A percentile compares a stretch with the other conserved stretches of the same genome.
phyloP scores from a whole-genome alignment of 2,888 invertebrate genomes.

The Melanargia galathea region DNA sequence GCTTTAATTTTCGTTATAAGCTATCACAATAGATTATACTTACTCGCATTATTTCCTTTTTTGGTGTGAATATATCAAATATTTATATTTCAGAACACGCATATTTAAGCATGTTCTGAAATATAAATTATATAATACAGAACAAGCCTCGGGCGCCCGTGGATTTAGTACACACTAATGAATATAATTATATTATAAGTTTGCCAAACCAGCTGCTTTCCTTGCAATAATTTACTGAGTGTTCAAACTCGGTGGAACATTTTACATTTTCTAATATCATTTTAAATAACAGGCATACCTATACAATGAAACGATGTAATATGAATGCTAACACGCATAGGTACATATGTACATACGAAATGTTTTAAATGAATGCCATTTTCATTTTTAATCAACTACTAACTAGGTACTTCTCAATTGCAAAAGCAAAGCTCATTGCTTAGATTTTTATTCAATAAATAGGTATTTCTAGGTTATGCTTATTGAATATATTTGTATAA shows the following conservation, averaged over 20 bases:
- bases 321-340: too few relatives aligned
- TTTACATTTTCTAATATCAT: constrained; percentile 12
- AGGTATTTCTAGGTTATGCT: not conserved
- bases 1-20: too few relatives aligned
- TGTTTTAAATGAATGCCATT: not conserved
- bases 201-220: constrained; percentile 29
- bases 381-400: not conserved
- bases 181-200: constrained; percentile 37
- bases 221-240: constrained; percentile 26
- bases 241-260: constrained; percentile 23
- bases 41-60: not conserved
- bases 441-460: not conserved
- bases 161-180: constrained; percentile 28
- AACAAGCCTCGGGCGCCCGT: constrained; percentile 13
- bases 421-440: not conserved
- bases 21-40: too few relatives aligned
- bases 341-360: not conserved
- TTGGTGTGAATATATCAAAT: not conserved
- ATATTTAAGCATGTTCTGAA: not conserved
- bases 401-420: not conserved
- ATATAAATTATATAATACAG: too few relatives aligned
- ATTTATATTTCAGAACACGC: not conserved
- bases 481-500: not conserved
- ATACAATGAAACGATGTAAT: too few relatives aligned
- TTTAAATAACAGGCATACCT: too few relatives aligned